These are phyloP conservation scores for Machaerirhynchus nigripectus DNA, from an alignment of 2,113 vertebrate species.

Conservation along the genomic window DNA sequence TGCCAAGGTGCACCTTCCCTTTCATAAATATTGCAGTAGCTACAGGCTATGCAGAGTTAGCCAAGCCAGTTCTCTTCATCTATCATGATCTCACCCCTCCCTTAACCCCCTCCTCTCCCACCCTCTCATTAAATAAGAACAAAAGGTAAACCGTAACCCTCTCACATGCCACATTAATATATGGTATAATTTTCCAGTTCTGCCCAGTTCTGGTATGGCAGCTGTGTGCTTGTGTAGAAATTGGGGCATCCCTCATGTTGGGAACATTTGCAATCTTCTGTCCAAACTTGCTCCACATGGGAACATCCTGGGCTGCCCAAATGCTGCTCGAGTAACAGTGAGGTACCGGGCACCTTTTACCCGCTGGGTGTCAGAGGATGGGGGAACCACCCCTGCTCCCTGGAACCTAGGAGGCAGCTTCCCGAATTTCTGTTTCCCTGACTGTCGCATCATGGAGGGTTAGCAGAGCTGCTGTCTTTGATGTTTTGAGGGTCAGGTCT, in stretches of 20 bases:
- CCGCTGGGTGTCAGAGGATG: not conserved
- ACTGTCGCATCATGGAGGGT: not conserved
- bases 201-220: constrained; percentile 36
- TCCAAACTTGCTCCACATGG: not conserved
- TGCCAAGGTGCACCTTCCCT: constrained; percentile 70
- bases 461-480: not conserved
- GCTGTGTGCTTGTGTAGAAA: not conserved
- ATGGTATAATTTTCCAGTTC: constrained; percentile 53
- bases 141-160: constrained; percentile 56
- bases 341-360: not conserved
- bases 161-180: constrained; percentile 35
- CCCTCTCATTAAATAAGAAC: constrained; percentile 67
- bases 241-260: not conserved
- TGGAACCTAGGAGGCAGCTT: not conserved
- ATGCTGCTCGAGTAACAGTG: not conserved
- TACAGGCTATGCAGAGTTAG: constrained; percentile 68
- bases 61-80: constrained; percentile 68
- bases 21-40: constrained; percentile 66
- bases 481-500: not conserved
- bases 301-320: not conserved
- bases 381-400: not conserved
- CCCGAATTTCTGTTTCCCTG: not conserved
- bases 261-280: not conserved
- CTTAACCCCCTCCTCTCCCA: constrained; percentile 47
- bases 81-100: constrained; percentile 56